phyloP scores from a whole-genome alignment of 2,113 vertebrate species.

The Eptatretus burgeri region DNA sequence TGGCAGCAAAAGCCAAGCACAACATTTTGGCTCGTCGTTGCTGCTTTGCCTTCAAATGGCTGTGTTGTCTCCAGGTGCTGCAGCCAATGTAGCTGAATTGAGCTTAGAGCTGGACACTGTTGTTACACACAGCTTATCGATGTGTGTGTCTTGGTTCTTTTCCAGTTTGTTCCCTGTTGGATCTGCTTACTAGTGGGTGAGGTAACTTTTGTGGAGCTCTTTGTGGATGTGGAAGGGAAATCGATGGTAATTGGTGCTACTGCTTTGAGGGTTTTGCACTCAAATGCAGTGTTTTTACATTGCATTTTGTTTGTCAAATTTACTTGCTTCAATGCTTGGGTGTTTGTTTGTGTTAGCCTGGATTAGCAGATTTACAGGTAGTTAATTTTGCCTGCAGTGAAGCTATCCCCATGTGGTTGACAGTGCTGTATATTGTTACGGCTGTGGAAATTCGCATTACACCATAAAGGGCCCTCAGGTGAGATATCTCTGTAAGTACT shows the following conservation, averaged over 20 bases:
- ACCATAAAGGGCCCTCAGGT: too few species aligned
- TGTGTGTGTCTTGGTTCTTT: conserved; percentile 66
- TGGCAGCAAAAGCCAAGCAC: too few species aligned
- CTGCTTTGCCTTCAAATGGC: too few species aligned
- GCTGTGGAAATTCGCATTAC: too few species aligned
- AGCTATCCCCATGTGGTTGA: conserved; percentile 7
- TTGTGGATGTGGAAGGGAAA: conserved; percentile 99
- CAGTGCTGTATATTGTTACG: conserved; percentile 5
- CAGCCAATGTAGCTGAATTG: too few species aligned
- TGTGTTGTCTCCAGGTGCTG: too few species aligned
- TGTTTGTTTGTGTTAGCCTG: conserved; percentile 8
- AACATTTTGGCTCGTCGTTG: too few species aligned
- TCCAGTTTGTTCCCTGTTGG: conserved; percentile 99
- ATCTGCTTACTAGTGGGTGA: conserved; percentile 99
- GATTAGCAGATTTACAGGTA: conserved; percentile 5
- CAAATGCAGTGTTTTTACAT: conserved; percentile 75
- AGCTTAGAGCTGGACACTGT: too few species aligned
- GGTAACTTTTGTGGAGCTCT: conserved; percentile 99
- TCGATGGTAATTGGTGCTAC: conserved; percentile 99
- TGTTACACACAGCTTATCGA: too few species aligned
- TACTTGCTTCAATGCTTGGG: conserved; percentile 8
- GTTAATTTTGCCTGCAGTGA: conserved; percentile 7
- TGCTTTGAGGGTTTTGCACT: conserved; percentile 75
- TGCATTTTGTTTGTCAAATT: conserved; percentile 13
- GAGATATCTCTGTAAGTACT: too few species aligned